Percentiles rank a stretch among this genome's conserved stretches.
Conservation (phyloP, 2,113 vertebrate species). For the Triplophysa dalaica region DNA sequence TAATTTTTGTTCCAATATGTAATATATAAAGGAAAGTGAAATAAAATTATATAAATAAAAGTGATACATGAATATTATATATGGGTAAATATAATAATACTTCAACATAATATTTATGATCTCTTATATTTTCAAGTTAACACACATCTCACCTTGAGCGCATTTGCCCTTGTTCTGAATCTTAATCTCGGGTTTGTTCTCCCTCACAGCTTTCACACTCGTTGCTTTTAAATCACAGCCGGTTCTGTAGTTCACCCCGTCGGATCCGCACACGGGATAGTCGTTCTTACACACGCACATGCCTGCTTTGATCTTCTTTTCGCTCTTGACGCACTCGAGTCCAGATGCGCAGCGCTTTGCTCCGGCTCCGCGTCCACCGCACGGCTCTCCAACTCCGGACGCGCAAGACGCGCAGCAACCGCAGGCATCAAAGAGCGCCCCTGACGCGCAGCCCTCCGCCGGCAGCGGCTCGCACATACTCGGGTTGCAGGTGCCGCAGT, state of each 20-base stretch:
- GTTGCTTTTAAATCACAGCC: slow-evolving; percentile 82
- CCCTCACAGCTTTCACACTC: slow-evolving; percentile 72
- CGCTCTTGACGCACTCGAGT: slow-evolving; percentile 77
- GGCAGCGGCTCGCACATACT: slow-evolving; percentile 74
- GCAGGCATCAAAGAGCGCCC: slow-evolving; percentile 73
- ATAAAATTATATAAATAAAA: too few relatives aligned
- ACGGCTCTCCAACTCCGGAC: slow-evolving; percentile 75
- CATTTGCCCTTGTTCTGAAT: slow-evolving; percentile 86
- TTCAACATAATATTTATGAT: too few relatives aligned
- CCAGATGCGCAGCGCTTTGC: slow-evolving; percentile 75
- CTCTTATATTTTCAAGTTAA: too few relatives aligned
- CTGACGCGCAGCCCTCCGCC: slow-evolving; percentile 69
- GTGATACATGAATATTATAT: too few relatives aligned
- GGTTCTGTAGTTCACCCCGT: slow-evolving; percentile 80
- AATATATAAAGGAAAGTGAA: too few relatives aligned
- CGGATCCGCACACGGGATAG: slow-evolving; percentile 86
- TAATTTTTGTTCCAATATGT: too few relatives aligned
- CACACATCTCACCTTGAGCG: slow-evolving; percentile 77
- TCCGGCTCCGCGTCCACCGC: slow-evolving; percentile 67
- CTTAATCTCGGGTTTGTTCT: slow-evolving; percentile 67
- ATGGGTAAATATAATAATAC: too few relatives aligned
- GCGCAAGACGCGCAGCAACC: slow-evolving; percentile 82
- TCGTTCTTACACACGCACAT: slow-evolving; percentile 82
- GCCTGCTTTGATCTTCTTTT: slow-evolving; percentile 69
- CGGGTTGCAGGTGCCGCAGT: slow-evolving; percentile 74